Base-by-base conservation (phyloP, 2,888 invertebrate genomes). In the Polylopha cassiicola region DNA sequence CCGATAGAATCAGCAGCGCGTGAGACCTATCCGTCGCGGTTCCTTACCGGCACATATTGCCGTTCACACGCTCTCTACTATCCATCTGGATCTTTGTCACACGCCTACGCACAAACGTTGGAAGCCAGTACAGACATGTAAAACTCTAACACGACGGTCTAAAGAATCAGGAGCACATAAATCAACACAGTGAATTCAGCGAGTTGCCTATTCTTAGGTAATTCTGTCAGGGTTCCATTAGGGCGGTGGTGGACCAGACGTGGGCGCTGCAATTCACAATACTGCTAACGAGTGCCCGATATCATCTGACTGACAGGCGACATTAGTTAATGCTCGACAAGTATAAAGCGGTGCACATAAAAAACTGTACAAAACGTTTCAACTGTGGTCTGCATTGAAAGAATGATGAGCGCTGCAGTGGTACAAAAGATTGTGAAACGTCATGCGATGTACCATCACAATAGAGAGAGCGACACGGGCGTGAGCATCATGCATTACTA, bases 261-360 rank as follows among this genome's bases (percentile, higher is more conserved):
- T 76, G 73, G 78, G 79, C 67, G 75, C 72, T 65, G 76, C 80
- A 79, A 76, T 75, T 65, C 69, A 76, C 80, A 79, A 76, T 75
- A 66, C 69, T 65, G 66, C 77, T 81, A 80, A 82, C 79, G 78
- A 80, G 72, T 55, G 49, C 49, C 63, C 61, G 78, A 76, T 77
- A 77, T 71, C 70, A 77, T 75, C 74, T 74, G 75, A 73, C 72
- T 73, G 73, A 71, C 73, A 64, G 57, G 59, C 58, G 64, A 71
- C 73, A 75, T 76, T 75, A 72, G 73, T 74, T 68, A 72, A 74
- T 67, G 70, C 66, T 55, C 58, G 58, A 64, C 59, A 57, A 60
- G 55, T 65, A 66, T 63, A 68, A 68, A 64, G 62, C 58, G 50
- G 39, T 57, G 54, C 59, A 68, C 64, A 71, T 69, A 68, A 69